Percentiles rank a stretch among this genome's conserved stretches.
phyloP scores from a whole-genome alignment of 1,140 invertebrate genomes.

The Rhyacophila brunnea region DNA sequence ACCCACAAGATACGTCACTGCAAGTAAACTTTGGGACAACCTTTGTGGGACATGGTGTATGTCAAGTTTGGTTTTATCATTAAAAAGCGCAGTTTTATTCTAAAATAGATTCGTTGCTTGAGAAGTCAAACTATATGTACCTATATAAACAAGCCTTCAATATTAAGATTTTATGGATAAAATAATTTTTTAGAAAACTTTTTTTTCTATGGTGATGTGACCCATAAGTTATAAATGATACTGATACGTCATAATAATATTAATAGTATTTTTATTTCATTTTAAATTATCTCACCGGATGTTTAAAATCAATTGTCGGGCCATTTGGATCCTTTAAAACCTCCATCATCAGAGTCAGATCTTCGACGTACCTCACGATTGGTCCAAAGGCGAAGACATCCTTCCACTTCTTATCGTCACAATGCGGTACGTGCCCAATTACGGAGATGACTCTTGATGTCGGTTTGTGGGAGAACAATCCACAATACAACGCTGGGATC shows the following conservation, averaged over 20 bases:
- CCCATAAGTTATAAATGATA: background rate
- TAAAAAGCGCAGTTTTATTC: too few species aligned
- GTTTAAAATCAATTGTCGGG: constrained; percentile 48
- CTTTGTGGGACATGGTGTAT: too few species aligned
- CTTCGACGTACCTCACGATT: constrained; percentile 78
- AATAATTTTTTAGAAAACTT: too few species aligned
- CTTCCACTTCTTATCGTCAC: constrained; percentile 55
- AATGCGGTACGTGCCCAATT: constrained; percentile 56
- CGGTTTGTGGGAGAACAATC: constrained; percentile 82
- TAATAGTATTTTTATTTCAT: background rate
- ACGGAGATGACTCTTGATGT: constrained; percentile 61
- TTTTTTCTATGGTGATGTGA: too few species aligned
- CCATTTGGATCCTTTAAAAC: constrained; percentile 44
- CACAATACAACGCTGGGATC: constrained; percentile 82
- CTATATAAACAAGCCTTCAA: too few species aligned
- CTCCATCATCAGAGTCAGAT: constrained; percentile 71
- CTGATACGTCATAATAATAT: background rate
- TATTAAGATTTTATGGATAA: too few species aligned
- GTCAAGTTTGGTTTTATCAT: too few species aligned
- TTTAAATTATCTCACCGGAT: constrained; percentile 38
- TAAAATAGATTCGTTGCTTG: too few species aligned
- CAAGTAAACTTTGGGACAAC: too few species aligned
- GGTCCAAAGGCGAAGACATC: constrained; percentile 71
- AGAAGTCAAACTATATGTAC: too few species aligned
- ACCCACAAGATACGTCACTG: too few species aligned